phyloP scores from a whole-genome alignment of 2,888 invertebrate genomes.

The Melinopterus prodromus region DNA sequence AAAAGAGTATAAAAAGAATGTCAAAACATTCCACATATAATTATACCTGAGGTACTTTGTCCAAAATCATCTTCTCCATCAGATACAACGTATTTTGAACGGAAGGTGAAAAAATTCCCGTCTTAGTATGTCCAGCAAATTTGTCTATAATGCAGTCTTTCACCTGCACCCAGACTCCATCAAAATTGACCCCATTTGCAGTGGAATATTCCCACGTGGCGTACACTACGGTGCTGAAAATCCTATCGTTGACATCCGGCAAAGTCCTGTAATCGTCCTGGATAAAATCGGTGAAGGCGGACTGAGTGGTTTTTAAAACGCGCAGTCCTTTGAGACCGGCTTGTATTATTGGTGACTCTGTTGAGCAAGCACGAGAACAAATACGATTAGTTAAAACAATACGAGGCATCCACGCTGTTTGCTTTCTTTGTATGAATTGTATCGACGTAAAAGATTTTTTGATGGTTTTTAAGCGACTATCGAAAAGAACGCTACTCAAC shows the following conservation, averaged over 20 bases:
- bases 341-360: constrained; percentile 67
- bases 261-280: constrained; percentile 81
- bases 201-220: constrained; percentile 78
- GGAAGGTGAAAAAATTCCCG: constrained; percentile 77
- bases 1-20: neutral
- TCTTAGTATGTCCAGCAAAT: constrained; percentile 78
- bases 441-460: no score
- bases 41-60: constrained; percentile 73
- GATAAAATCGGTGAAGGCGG: constrained; percentile 80
- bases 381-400: no score
- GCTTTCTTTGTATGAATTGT: no score
- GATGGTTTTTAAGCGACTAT: no score
- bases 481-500: no score
- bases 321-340: constrained; percentile 76
- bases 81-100: constrained; percentile 82
- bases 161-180: constrained; percentile 74
- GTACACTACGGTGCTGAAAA: constrained; percentile 80
- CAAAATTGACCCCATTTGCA: constrained; percentile 71
- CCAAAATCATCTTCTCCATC: constrained; percentile 72
- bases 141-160: constrained; percentile 75
- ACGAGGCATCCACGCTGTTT: no score
- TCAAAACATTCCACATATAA: neutral
- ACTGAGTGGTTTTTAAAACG: constrained; percentile 82
- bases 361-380: no score
- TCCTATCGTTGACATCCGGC: constrained; percentile 77